These are phyloP conservation scores for Zoanthus gigantus DNA, from an alignment of 92 coral and sea anemone species.

Conservation along the genomic window DNA sequence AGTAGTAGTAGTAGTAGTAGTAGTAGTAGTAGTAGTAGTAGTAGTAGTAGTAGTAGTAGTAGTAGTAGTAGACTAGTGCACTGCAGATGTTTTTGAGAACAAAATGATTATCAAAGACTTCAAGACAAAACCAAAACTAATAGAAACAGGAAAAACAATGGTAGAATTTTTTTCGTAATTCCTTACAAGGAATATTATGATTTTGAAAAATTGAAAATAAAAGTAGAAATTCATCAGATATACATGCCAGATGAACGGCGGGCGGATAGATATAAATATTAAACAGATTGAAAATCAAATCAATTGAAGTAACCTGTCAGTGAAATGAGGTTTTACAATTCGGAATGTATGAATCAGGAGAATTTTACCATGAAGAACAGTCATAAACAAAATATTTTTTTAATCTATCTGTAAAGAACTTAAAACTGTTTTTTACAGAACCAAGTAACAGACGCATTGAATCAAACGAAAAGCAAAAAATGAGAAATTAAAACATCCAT, in stretches of 20 bases:
- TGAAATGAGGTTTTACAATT: neutral
- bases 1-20: no score
- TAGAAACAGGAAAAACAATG: neutral
- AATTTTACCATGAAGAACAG: neutral
- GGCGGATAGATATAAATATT: no score
- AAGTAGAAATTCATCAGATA: no score
- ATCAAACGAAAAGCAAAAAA: no score
- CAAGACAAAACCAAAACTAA: neutral
- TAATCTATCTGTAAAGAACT: neutral
- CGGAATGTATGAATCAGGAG: neutral
- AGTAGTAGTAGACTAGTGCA: no score
- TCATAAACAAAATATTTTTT: neutral
- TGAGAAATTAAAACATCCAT: no score
- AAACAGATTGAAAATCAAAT: neutral
- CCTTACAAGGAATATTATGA: neutral
- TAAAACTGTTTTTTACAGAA: neutral
- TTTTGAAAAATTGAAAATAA: no score
- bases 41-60: no score
- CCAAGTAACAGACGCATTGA: neutral
- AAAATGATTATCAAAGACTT: neutral
- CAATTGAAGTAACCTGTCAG: neutral
- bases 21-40: no score
- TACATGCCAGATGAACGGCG: no score
- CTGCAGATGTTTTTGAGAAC: neutral
- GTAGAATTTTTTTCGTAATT: neutral